Evolutionary conservation across 2,888 invertebrate genomes (phyloP), one percentile per base, ranked within the genome.

Genomic region (Caenorhabditis auriculariae): DNA sequence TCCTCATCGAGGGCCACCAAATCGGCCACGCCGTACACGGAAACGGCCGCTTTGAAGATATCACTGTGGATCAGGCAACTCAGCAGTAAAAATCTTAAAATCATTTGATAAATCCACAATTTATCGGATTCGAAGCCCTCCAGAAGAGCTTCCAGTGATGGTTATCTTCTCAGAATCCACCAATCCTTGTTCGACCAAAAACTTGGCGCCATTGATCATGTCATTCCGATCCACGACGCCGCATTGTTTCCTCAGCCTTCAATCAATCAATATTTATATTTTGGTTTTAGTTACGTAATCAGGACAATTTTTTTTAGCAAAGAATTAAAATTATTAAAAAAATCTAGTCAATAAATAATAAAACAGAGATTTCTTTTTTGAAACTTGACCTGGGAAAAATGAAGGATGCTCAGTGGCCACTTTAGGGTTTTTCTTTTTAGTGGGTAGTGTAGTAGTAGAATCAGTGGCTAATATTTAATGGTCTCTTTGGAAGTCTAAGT

Each of bases 11-110:
- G 53, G 2, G 76, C 77, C 23, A 76, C 75, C 29, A 84, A 66
- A 63, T 84, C 84, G n/a, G 78, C 78, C 9, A 84, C 78, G 15
- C 84, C 84, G 74, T 83, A 84, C 54, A 80, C 75, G 56, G 82
- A 82, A 4, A 82, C 82, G 28, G 83, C 84, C 73, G 83, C 83
- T 66, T 81, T 81, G 73, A 84, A 84, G 24, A 81, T 73, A 54
- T 82, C 73, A 12, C 67, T 51, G 27, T 66, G 56, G 42, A 70
- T 51, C 4, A 77, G 57, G 27, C 72, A 62, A 37, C 68, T 62
- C 4, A 78, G 62, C 15, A 75, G 61, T 7, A 72, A 27, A 42
- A 60, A 77, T 41, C 78, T 63, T 50, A 42, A 54, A 41, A 19
- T 3, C 42, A n/a, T 28, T 3, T 24, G 35, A 17, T 46, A 29